Evolutionary conservation across 1,140 invertebrate species (phyloP).

Genomic region (Adoxophyes honmai): DNA sequence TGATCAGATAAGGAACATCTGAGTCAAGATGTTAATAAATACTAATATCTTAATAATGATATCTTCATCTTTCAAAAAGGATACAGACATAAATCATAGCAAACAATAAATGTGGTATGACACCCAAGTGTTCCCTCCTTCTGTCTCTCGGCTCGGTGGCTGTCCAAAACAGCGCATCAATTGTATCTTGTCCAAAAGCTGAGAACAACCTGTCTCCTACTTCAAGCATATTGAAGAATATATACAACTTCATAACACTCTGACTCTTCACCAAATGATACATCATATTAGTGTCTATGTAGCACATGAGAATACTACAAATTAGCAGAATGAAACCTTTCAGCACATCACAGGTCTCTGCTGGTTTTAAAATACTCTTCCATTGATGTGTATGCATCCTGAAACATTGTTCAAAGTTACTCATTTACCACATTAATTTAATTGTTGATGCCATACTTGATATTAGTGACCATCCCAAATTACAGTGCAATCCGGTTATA

Average conservation of each 20-base stretch:
- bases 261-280: conserved; percentile 99
- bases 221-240: conserved; percentile 99
- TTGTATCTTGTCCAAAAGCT: conserved; percentile 98
- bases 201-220: conserved; percentile 97
- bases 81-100: conserved; percentile 96
- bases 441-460: too few relatives aligned
- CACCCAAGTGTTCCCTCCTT: conserved; percentile 90
- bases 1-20: too few relatives aligned
- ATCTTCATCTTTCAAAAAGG: conserved; percentile 82
- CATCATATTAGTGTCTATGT: conserved; percentile 98
- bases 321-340: conserved; percentile 93
- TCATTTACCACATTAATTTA: too few relatives aligned
- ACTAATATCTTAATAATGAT: too few relatives aligned
- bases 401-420: conserved; percentile 23
- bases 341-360: conserved; percentile 97
- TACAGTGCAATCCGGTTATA: too few relatives aligned
- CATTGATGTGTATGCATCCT: conserved; percentile 56
- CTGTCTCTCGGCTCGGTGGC: conserved; percentile 93
- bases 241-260: conserved; percentile 99
- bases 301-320: conserved; percentile 90
- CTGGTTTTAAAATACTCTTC: conserved; percentile 85
- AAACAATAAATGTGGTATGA: conserved; percentile 92
- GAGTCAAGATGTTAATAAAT: too few relatives aligned
- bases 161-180: conserved; percentile 98
- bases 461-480: too few relatives aligned